Base-by-base conservation (phyloP, 2,888 invertebrate genomes). In the Patella depressa region DNA sequence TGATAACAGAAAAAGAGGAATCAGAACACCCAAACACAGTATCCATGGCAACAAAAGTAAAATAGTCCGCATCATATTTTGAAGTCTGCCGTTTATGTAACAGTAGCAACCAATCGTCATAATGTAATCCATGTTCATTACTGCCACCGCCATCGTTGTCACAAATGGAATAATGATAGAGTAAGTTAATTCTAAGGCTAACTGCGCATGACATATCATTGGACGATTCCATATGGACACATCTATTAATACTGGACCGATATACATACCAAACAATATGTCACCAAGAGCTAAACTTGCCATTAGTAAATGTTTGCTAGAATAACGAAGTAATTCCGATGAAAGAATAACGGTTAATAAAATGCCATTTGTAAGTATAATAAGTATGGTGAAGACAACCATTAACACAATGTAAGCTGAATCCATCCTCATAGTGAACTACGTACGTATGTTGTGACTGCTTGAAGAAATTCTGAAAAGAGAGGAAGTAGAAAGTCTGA, bases 361-460 rank as follows among this genome's bases (percentile, higher is more conserved):
- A 19, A 65, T 65, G 24, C 11, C 65, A 65, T 65, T 65, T 19
- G 65, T 65, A n/a, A 65, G 65, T 24, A 65, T 65, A 65, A 65
- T 65, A 3, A 65, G 24, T 19, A 65, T 24, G 11, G 65, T 65
- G 24, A 65, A 65, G 9, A 65, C 65, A 12, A 65, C 17, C 11
- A 24, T 65, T 17, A 65, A 14, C 11, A 65, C 65, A 24, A 65
- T 24, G 24, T 65, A 65, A 24, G 14, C 24, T 11, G 24, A 12
- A 65, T 65, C 65, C 24, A 65, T 19, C 11, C 19, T 24, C 65
- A 65, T 65, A 19, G 11, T 65, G 65, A 45, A 45, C 34, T 34
- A 34, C 45, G 45, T 45, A 45, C 45, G 45, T 45, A 7, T 45
- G 34, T 34, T 34, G 34, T 34, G 34, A 34, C 34, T 34, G 45